Evolutionary conservation across 2,113 vertebrate genomes (phyloP).

Genomic region (Erinaceus europaeus): DNA sequence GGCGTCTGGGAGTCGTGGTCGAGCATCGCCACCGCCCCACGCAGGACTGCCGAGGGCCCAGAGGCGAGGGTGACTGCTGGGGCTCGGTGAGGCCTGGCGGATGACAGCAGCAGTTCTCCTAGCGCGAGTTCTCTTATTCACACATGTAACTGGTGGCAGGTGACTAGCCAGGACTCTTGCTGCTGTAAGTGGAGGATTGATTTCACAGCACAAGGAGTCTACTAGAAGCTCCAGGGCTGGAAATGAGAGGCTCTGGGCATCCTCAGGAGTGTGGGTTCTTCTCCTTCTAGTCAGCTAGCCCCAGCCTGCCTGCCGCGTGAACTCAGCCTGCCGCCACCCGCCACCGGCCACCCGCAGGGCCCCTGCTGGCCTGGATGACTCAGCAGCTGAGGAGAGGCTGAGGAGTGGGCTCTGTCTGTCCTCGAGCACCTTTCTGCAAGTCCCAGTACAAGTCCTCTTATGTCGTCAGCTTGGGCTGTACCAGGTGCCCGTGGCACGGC

Average conservation of each 20-base stretch:
- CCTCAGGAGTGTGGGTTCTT: neutral
- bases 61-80: neutral
- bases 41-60: neutral
- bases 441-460: neutral
- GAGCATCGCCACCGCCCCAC: neutral
- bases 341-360: too few species aligned
- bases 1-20: neutral
- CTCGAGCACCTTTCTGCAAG: neutral
- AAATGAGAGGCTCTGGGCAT: too few species aligned
- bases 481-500: neutral
- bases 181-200: neutral
- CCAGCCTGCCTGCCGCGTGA: neutral
- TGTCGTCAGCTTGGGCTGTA: neutral
- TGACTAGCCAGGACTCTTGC: neutral
- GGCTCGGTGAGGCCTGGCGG: neutral
- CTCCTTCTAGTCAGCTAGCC: neutral
- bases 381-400: neutral
- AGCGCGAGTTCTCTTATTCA: neutral
- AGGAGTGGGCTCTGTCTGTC: neutral
- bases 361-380: too few species aligned
- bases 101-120: too few species aligned
- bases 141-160: neutral
- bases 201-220: neutral
- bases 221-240: neutral
- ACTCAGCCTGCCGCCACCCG: too few species aligned